A percentile compares a stretch with the other conserved stretches of the same genome.
Conservation (phyloP, 2,113 vertebrate genomes). For the Sorex araneus region DNA sequence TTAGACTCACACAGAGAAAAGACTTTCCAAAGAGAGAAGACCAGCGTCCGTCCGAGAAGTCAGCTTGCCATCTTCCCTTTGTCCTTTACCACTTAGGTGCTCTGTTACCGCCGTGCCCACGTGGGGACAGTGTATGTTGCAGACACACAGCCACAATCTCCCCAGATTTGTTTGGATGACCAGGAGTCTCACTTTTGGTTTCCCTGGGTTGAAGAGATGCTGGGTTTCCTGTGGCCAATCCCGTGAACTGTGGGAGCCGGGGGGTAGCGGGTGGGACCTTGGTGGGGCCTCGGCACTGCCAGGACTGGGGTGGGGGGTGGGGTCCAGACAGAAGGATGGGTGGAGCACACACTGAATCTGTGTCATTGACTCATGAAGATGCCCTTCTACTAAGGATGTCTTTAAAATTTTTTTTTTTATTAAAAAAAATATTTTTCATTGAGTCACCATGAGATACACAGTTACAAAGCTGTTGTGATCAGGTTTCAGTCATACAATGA, state of each 20-base stretch:
- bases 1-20: neutral
- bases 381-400: conserved; percentile 7
- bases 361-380: neutral
- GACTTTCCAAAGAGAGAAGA: neutral
- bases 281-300: neutral
- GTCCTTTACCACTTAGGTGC: neutral
- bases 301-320: neutral
- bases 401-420: too few species aligned
- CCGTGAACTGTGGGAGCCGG: neutral
- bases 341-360: neutral
- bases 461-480: too few species aligned
- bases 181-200: neutral
- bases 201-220: neutral
- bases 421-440: too few species aligned
- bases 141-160: neutral
- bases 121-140: too few species aligned
- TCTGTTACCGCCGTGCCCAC: neutral
- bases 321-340: too few species aligned
- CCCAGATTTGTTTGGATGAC: neutral
- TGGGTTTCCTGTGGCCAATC: neutral
- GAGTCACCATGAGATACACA: too few species aligned
- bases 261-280: too few species aligned
- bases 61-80: neutral
- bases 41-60: neutral
- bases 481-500: too few species aligned